Conservation (phyloP, 1,140 invertebrate species). For the Drosophila funebris region DNA sequence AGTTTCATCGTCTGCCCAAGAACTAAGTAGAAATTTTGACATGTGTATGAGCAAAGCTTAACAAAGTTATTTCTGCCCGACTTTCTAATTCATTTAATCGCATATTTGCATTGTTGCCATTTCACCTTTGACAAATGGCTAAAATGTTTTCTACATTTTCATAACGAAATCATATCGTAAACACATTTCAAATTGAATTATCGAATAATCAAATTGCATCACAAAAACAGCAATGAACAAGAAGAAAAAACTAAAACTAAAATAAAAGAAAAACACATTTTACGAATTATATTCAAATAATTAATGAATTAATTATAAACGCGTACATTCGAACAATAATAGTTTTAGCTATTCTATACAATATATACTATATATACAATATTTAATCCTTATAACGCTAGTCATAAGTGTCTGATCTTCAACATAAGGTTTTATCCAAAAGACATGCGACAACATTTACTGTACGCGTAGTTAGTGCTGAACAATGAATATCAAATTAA, state of each 20-base stretch:
- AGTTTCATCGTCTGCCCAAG: conserved; percentile 43
- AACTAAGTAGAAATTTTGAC: conserved; percentile 39
- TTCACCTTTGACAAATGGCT: neutral
- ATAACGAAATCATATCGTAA: conserved; percentile 8
- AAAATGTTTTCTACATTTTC: conserved; percentile 13
- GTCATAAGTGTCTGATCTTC: conserved; percentile 59
- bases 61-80: conserved; percentile 14
- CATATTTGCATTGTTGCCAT: neutral
- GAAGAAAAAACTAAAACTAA: neutral
- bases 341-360: conserved; percentile 62
- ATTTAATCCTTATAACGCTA: conserved; percentile 39
- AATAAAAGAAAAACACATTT: no score
- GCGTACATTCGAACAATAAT: conserved; percentile 77
- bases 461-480: conserved; percentile 53
- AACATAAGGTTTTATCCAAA: conserved; percentile 57
- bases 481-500: conserved; percentile 48
- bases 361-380: conserved; percentile 18
- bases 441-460: conserved; percentile 59
- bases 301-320: conserved; percentile 29
- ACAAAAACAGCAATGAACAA: neutral
- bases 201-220: conserved; percentile 35
- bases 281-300: conserved; percentile 42
- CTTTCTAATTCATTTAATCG: conserved; percentile 41
- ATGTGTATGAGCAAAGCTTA: conserved; percentile 26
- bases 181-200: conserved; percentile 15